Percentiles rank a stretch among this genome's conserved stretches.
phyloP scores from a whole-genome alignment of 2,113 vertebrate species.

The Rhegmatorhina hoffmannsi region DNA sequence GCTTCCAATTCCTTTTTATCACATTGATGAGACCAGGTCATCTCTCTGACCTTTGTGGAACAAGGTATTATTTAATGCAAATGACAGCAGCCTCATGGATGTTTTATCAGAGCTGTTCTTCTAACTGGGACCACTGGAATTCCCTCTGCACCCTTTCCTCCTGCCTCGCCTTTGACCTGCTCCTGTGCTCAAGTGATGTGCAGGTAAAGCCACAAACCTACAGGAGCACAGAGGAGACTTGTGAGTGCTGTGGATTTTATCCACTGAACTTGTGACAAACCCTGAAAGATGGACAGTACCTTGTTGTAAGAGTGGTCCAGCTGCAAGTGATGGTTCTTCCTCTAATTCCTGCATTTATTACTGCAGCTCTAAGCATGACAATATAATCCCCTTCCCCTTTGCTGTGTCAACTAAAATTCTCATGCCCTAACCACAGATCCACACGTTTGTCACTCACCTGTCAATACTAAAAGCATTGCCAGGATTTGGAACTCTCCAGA shows the following conservation, averaged over 20 bases:
- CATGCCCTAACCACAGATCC: neutral
- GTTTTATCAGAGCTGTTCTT: neutral
- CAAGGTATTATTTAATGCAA: neutral
- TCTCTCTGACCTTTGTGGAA: neutral
- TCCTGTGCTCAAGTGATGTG: neutral
- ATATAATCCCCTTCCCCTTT: neutral
- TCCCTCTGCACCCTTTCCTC: neutral
- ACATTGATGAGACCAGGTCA: neutral
- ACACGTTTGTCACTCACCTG: neutral
- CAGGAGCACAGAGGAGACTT: neutral
- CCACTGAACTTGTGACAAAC: neutral
- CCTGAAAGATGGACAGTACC: neutral
- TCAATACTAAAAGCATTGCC: neutral
- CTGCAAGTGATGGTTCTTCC: neutral
- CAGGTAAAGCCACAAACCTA: neutral
- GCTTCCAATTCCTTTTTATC: neutral
- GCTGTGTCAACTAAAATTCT: neutral
- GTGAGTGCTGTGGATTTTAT: neutral
- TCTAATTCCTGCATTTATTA: neutral
- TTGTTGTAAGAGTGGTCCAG: neutral
- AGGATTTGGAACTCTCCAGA: neutral
- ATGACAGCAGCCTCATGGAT: neutral
- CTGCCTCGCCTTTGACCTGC: neutral
- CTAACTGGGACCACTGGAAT: neutral
- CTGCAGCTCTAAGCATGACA: neutral